Evolutionary conservation across 2,797 vertebrate species (phyloP).

Genomic region (Alouatta caraya): DNA sequence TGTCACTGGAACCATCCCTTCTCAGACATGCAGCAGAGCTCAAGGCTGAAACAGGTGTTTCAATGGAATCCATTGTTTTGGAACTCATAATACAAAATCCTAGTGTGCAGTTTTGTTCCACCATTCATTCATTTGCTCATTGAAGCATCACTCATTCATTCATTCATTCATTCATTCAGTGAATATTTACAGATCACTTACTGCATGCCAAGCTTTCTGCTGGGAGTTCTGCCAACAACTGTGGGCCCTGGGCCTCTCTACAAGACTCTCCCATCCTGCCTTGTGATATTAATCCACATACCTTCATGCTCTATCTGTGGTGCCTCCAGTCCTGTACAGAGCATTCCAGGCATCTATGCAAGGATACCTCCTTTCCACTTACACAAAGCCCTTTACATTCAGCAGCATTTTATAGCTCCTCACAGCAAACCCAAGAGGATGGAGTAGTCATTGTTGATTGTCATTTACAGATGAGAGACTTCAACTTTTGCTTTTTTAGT

Average conservation of each 20-base stretch:
- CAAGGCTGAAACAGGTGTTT: not conserved
- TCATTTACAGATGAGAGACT: not conserved
- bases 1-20: not conserved
- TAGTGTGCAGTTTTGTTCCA: too few relatives aligned
- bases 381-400: not conserved
- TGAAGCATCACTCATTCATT: not conserved
- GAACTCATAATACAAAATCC: not conserved
- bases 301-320: not conserved
- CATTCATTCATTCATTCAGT: not conserved
- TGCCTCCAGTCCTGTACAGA: not conserved
- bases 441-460: not conserved
- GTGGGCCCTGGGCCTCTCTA: not conserved
- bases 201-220: not conserved
- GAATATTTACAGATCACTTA: not conserved
- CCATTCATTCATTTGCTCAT: not conserved
- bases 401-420: not conserved
- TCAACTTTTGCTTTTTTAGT: not conserved
- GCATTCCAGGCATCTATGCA: not conserved
- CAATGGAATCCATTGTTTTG: not conserved
- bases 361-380: not conserved
- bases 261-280: not conserved
- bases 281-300: too few relatives aligned
- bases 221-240: not conserved
- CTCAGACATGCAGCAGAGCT: not conserved
- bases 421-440: not conserved